These are phyloP conservation scores for Oncorhynchus kisutch DNA, from an alignment of 2,113 vertebrate species.

Conservation along the genomic window DNA sequence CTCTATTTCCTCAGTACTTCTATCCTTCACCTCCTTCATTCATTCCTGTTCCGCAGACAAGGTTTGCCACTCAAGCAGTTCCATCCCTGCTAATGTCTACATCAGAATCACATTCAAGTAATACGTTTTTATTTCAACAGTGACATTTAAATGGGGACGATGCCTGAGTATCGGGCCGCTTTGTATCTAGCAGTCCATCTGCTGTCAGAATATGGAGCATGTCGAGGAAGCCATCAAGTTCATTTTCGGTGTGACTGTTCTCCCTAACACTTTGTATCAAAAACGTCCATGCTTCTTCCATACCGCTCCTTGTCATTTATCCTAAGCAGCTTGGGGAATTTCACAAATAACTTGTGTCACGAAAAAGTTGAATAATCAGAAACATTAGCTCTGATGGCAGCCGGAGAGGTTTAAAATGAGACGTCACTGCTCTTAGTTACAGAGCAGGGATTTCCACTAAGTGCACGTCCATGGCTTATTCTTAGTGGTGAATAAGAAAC, in stretches of 20 bases:
- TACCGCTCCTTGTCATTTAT: constrained; percentile 43
- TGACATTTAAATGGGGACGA: constrained; percentile 54
- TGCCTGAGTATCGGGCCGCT: constrained; percentile 25
- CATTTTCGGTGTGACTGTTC: constrained; percentile 42
- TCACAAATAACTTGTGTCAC: constrained; percentile 41
- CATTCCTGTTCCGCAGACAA: constrained; percentile 39
- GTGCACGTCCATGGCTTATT: constrained; percentile 12
- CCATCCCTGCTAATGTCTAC: constrained; percentile 38
- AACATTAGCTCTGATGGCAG: constrained; percentile 30
- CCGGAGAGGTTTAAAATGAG: constrained; percentile 16
- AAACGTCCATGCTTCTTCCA: constrained; percentile 43
- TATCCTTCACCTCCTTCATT: constrained; percentile 41
- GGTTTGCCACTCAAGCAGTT: constrained; percentile 33
- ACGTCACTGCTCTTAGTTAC: constrained; percentile 17
- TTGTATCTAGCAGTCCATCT: constrained; percentile 43
- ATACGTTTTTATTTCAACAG: constrained; percentile 54
- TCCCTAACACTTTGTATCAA: constrained; percentile 41
- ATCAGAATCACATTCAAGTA: constrained; percentile 42
- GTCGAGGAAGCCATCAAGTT: constrained; percentile 45
- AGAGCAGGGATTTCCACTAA: constrained; percentile 25
- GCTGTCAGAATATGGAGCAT: constrained; percentile 32
- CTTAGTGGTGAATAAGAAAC: neutral
- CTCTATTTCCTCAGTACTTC: constrained; percentile 10
- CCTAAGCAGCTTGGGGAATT: constrained; percentile 43
- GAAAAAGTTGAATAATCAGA: constrained; percentile 22